Conservation (phyloP, 2,113 vertebrate genomes). For the Mungos mungo region DNA sequence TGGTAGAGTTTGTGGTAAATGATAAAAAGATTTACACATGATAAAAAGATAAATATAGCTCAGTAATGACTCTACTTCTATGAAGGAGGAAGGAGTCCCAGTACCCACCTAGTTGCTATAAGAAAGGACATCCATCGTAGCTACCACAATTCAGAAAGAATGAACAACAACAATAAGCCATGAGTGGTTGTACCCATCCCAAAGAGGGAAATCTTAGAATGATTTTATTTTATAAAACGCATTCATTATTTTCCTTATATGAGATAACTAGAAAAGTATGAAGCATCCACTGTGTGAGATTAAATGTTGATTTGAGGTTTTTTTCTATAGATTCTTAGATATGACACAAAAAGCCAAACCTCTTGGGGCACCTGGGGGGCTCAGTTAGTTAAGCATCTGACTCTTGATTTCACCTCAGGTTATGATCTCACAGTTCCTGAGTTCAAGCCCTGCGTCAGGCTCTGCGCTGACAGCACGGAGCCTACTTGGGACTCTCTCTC, state of each 20-base stretch:
- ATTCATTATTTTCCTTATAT: not conserved
- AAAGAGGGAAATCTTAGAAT: not conserved
- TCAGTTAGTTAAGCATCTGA: too few relatives aligned
- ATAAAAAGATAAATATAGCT: not conserved
- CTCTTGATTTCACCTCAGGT: too few relatives aligned
- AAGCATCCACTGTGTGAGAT: conserved; percentile 12
- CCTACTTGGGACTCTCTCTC: too few relatives aligned
- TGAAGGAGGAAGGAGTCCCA: not conserved
- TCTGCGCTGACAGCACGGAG: too few relatives aligned
- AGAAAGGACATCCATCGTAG: not conserved
- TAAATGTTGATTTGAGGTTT: not conserved
- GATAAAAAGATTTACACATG: not conserved
- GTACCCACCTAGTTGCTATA: not conserved
- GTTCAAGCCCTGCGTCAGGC: too few relatives aligned
- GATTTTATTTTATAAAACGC: not conserved
- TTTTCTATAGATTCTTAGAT: not conserved
- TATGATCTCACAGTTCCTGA: too few relatives aligned
- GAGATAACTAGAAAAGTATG: not conserved
- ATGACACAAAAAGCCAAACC: not conserved
- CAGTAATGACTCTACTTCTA: not conserved
- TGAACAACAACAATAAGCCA: not conserved
- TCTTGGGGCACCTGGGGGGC: too few relatives aligned
- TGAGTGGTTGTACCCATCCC: not conserved
- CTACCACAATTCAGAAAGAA: not conserved
- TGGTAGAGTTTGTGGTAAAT: not conserved